Base-by-base conservation (phyloP, 2,797 vertebrate species). In the Scyliorhinus canicula region DNA sequence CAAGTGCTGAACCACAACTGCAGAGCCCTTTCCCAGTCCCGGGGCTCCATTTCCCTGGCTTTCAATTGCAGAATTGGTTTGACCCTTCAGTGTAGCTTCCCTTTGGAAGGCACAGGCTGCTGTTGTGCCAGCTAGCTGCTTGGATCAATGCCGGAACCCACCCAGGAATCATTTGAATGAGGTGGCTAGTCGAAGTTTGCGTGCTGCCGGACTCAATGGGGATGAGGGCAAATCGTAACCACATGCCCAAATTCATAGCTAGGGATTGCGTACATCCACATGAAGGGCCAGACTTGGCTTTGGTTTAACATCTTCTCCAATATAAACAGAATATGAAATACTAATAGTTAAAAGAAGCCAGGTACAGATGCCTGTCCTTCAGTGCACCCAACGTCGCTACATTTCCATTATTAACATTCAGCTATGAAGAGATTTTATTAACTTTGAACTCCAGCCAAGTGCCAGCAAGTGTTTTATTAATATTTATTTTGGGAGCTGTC, bases 401-500 rank as follows among this genome's bases (percentile, higher is more conserved):
- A 44, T 91, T 91, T 91, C 44, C 67, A 69, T 69, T 50, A n/a
- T 35, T 69, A 94, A 35, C 47, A 52, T 94, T 94, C 67, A 74
- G 28, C 50, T 74, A 24, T 35, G 16, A 94, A 94, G 47, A 94
- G 93, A 57, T 94, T 52, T 91, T 74, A 69, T n/a, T 74, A 74
- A 69, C 67, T 94, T 74, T 94, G 93, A 52, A 35, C 47, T 1
- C 28, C 47, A 35, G 47, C 44, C 67, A 94, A 50, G 55, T 50
- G 28, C 14, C 47, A 31, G 63, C 47, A 69, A 94, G 67, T 26
- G 52, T 65, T 65, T 40, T 65, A 93, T 93, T 50, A 93, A 93
- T 93, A 94, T 94, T 94, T 94, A 94, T 94, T 71, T 52, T 35
- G 2, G 4, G 12, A n/a, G n/a, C 47, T 31, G 67, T 74, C 67